Base-by-base conservation (phyloP, 2,797 vertebrate species). In the Notoglanidium macrostoma region DNA sequence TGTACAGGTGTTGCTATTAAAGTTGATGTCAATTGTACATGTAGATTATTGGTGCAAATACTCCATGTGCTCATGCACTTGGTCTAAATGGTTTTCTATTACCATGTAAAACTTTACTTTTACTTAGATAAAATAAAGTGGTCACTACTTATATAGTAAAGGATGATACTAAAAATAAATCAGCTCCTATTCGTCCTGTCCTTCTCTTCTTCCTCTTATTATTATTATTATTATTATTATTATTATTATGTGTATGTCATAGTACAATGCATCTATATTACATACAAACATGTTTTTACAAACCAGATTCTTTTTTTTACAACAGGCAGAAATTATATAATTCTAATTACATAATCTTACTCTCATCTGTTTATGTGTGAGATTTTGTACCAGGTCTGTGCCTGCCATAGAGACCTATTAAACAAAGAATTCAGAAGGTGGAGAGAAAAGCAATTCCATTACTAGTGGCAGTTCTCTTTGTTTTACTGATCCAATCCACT, bases 381-480 rank as follows among this genome's bases (percentile, higher is more conserved):
- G 61, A 49, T 82, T 49, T 82, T 46, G 44, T 29, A 67, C n/a
- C 65, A 77, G 32, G 83, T n/a, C 67, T 88, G 9, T 73, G 67
- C 46, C 29, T 81, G 83, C 21, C 19, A 61, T 32, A 21, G 32
- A 63, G 67, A 85, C 80, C 32, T 51, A 73, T 73, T 80, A 80
- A 73, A 85, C 11, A 2, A 12, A 68, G 70, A 70, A 35, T 67
- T 87, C 54, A 80, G 44, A 67, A 17, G 65, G 21, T 59, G 26
- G 65, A 78, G 5, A 80, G 76, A 65, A 78, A 44, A 73, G 55
- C 68, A 63, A 80, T 81, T 85, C 26, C 76, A 85, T 85, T 85
- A 88, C 21, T 12, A 63, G n/a, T 85, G 54, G 51, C 83, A 40
- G 54, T 72, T 63, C 55, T 73, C 65, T 80, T 79, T 59, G 72